These are phyloP conservation scores for Telenomus remus DNA, from an alignment of 1,140 invertebrate species.

Conservation along the genomic window DNA sequence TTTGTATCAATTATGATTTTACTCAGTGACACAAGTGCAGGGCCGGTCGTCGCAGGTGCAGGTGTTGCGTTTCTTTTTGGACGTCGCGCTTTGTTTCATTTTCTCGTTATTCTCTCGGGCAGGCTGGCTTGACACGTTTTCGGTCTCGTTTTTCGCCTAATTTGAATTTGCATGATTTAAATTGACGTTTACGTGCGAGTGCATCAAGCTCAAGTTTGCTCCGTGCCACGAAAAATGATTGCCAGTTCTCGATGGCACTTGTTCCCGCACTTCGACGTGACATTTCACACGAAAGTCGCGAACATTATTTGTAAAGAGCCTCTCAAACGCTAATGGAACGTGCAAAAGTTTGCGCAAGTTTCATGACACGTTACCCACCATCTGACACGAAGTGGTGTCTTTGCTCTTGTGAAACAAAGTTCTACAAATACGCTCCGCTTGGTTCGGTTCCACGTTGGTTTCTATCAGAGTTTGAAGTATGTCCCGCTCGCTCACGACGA, in stretches of 20 bases:
- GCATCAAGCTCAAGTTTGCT: not conserved
- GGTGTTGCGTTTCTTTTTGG: constrained; percentile 29
- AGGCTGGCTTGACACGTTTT: constrained; percentile 8
- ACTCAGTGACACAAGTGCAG: constrained; percentile 34
- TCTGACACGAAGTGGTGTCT: constrained; percentile 53
- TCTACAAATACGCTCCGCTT: constrained; percentile 65
- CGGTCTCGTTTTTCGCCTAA: constrained; percentile 32
- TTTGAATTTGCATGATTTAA: constrained; percentile 38
- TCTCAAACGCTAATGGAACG: constrained; percentile 40
- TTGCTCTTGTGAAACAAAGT: constrained; percentile 63
- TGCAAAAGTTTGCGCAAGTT: constrained; percentile 34
- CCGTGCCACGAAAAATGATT: not conserved
- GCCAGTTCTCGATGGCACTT: not conserved
- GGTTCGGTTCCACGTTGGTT: constrained; percentile 63
- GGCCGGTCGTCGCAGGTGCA: constrained; percentile 18
- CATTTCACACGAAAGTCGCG: constrained; percentile 3
- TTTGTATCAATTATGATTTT: constrained; percentile 34
- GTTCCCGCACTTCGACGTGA: not conserved
- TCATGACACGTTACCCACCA: constrained; percentile 51
- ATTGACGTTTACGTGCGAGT: no score
- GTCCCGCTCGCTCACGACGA: constrained; percentile 65
- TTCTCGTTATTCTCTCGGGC: constrained; percentile 18
- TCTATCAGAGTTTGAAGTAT: constrained; percentile 67
- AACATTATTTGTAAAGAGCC: constrained; percentile 28
- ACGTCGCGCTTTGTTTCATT: constrained; percentile 22